Evolutionary conservation across 2,113 vertebrate species (phyloP).

Genomic region (Onychorhynchus coronatus): DNA sequence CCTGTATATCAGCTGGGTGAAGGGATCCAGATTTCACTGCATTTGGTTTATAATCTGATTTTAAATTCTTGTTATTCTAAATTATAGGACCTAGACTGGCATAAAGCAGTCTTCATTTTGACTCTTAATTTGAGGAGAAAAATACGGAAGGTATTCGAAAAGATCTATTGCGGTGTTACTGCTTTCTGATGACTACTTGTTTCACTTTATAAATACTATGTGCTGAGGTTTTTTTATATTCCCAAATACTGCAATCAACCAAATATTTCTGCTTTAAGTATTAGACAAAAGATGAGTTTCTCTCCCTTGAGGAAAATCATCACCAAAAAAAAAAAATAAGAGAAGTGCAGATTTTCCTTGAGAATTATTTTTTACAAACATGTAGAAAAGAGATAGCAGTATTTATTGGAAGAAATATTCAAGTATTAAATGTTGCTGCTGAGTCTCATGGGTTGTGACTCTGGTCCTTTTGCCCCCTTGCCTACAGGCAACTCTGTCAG

Average conservation of each 20-base stretch:
- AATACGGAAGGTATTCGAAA: neutral
- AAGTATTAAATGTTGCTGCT: neutral
- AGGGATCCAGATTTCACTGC: neutral
- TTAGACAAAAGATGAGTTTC: neutral
- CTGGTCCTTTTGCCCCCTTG: neutral
- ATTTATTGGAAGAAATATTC: neutral
- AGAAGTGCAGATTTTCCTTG: neutral
- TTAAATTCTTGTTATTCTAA: neutral
- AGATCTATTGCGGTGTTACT: neutral
- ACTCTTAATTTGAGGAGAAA: neutral
- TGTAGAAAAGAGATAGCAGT: neutral
- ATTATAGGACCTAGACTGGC: neutral
- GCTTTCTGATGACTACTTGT: neutral
- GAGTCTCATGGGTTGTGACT: neutral
- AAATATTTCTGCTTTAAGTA: neutral
- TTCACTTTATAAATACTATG: neutral
- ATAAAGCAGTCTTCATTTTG: neutral
- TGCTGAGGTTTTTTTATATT: neutral
- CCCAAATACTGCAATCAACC: neutral
- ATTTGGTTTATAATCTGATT: neutral
- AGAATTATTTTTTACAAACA: neutral
- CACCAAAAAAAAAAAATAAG: neutral
- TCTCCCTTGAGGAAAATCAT: neutral
- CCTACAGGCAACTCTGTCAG: neutral
- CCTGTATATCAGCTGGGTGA: neutral